Conservation (phyloP, 2,888 invertebrate species). For the Tribolium freemani region DNA sequence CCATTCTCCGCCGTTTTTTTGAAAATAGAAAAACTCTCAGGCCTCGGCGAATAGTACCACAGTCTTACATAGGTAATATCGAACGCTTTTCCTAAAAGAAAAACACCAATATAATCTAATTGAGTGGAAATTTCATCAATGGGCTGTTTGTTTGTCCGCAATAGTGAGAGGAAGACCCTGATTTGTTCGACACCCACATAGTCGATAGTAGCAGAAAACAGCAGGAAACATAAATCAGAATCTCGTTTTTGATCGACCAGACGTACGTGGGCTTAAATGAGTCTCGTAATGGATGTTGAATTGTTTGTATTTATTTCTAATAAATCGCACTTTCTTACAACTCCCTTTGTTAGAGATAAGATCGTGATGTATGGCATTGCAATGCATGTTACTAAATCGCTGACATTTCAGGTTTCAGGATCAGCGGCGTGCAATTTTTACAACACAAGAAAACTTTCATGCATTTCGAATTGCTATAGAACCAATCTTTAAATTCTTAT, state of each 20-base stretch:
- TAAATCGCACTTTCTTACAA: slow-evolving; percentile 26
- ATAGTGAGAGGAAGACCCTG: slow-evolving; percentile 34
- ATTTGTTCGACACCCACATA: slow-evolving; percentile 42
- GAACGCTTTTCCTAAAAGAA: slow-evolving; percentile 88
- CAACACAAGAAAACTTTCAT: not conserved
- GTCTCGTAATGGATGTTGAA: slow-evolving; percentile 24
- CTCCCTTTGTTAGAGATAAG: slow-evolving; percentile 11
- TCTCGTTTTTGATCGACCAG: slow-evolving; percentile 38
- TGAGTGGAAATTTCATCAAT: not conserved
- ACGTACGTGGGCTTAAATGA: slow-evolving; percentile 40
- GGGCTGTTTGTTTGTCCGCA: not conserved
- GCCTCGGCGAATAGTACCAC: slow-evolving; percentile 94
- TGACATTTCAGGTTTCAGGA: slow-evolving; percentile 6
- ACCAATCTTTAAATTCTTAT: too few species aligned
- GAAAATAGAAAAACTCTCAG: slow-evolving; percentile 97
- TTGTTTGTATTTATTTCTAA: slow-evolving; percentile 26
- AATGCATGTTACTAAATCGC: not conserved
- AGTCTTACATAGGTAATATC: slow-evolving; percentile 97
- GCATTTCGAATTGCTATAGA: too few species aligned
- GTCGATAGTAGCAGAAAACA: slow-evolving; percentile 40
- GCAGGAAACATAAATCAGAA: slow-evolving; percentile 47
- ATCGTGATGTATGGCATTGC: not conserved
- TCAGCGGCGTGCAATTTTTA: not conserved
- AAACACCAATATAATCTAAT: slow-evolving; percentile 24
- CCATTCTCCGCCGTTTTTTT: slow-evolving; percentile 85